phyloP scores from a whole-genome alignment of 2,113 vertebrate species.

The Hyperoodon ampullatus region DNA sequence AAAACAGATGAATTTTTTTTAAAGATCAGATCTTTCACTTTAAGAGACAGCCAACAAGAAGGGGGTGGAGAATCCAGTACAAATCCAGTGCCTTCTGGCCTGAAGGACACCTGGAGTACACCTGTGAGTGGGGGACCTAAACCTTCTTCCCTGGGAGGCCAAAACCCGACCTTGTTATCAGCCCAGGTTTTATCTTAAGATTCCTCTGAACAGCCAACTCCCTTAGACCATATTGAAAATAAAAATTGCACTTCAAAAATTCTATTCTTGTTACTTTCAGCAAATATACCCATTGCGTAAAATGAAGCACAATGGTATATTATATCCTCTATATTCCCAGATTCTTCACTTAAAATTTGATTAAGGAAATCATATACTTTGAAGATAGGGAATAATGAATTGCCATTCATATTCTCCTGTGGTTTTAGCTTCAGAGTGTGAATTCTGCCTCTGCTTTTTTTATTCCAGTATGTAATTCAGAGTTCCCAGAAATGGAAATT shows the following conservation, averaged over 20 bases:
- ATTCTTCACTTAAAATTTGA: neutral
- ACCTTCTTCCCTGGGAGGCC: neutral
- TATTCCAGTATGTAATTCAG: neutral
- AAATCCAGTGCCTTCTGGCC: neutral
- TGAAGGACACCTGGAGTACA: neutral
- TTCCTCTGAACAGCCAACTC: neutral
- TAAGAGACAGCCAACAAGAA: neutral
- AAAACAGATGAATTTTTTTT: slow-evolving; percentile 16
- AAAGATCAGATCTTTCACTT: neutral
- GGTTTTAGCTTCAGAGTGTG: neutral
- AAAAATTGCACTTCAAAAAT: slow-evolving; percentile 20
- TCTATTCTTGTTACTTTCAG: slow-evolving; percentile 24
- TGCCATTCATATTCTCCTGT: neutral
- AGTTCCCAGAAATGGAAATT: neutral
- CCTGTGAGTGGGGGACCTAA: neutral
- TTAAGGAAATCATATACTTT: neutral
- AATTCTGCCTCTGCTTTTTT: slow-evolving; percentile 12
- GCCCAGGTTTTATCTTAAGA: neutral
- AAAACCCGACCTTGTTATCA: neutral
- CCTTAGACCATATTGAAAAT: neutral
- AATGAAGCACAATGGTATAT: neutral
- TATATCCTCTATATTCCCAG: neutral
- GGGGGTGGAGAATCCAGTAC: too few relatives aligned
- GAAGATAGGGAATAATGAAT: neutral
- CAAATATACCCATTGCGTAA: slow-evolving; percentile 15